These are phyloP conservation scores for Cactoblastis cactorum DNA, from an alignment of 2,888 invertebrate genomes.

Conservation along the genomic window DNA sequence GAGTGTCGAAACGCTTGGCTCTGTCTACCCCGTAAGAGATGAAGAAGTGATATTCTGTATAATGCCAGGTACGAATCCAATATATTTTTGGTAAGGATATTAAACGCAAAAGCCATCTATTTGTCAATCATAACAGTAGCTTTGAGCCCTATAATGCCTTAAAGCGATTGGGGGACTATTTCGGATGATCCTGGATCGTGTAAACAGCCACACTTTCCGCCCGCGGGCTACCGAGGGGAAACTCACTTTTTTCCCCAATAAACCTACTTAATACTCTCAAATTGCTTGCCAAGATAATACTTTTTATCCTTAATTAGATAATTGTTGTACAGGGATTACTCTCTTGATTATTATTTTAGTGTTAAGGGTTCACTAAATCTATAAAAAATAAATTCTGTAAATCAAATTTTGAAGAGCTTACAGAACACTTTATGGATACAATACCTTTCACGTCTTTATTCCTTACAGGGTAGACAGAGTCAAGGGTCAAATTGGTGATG, in stretches of 20 bases:
- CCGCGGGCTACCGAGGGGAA: constrained; percentile 29
- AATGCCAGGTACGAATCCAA: not conserved
- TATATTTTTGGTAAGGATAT: not conserved
- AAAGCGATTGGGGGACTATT: constrained; percentile 52
- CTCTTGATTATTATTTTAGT: no score
- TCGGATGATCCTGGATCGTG: constrained; percentile 57
- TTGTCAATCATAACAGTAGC: constrained; percentile 31
- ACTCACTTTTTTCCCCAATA: not conserved
- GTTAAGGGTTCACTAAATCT: no score
- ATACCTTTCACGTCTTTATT: no score
- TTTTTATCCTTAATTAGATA: not conserved
- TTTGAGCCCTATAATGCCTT: constrained; percentile 55
- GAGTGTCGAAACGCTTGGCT: no score
- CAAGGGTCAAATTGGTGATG: no score
- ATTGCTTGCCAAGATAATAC: not conserved
- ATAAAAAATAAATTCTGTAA: no score
- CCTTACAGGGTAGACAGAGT: no score
- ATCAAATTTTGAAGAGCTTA: no score
- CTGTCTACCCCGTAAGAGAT: no score
- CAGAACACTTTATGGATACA: no score
- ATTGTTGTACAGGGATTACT: not conserved
- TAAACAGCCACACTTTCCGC: constrained; percentile 69
- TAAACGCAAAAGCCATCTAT: not conserved
- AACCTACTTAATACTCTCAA: not conserved
- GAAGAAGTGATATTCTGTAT: no score